Evolutionary conservation across 2,888 invertebrate species (phyloP).

Genomic region (Sinopyrophorus schimmeli): DNA sequence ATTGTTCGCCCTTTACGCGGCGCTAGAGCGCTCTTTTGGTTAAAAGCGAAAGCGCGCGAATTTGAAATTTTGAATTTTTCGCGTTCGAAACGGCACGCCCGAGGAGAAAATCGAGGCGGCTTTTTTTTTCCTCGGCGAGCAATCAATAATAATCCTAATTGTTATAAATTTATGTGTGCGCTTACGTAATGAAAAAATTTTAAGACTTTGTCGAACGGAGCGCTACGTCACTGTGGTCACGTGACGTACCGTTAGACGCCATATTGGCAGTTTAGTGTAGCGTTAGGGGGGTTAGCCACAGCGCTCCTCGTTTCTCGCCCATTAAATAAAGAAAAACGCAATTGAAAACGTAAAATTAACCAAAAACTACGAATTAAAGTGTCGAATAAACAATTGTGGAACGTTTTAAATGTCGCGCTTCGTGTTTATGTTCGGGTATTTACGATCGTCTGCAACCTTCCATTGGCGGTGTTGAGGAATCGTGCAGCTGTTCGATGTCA

Average conservation of each 20-base stretch:
- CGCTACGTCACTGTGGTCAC: constrained; percentile 60
- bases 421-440: constrained; percentile 53
- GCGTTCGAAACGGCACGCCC: too few relatives aligned
- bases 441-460: constrained; percentile 54
- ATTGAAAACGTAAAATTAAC: constrained; percentile 6
- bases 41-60: too few relatives aligned
- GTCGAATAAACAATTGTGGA: constrained; percentile 20
- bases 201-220: constrained; percentile 51
- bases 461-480: constrained; percentile 55
- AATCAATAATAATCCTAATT: constrained; percentile 34
- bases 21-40: too few relatives aligned
- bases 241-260: constrained; percentile 63
- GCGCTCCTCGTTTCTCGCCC: constrained; percentile 40
- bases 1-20: too few relatives aligned
- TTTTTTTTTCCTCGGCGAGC: constrained; percentile 2
- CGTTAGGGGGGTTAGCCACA: constrained; percentile 58
- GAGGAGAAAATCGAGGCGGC: too few relatives aligned
- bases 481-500: constrained; percentile 55
- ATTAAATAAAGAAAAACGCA: constrained; percentile 12
- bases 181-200: constrained; percentile 54
- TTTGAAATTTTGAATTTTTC: too few relatives aligned
- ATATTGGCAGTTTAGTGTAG: constrained; percentile 62
- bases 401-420: constrained; percentile 54
- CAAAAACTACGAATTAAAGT: constrained; percentile 5
- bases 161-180: constrained; percentile 39